Evolutionary conservation across 2,797 vertebrate genomes (phyloP), one percentile per base, ranked within the genome.

Genomic region (Acrocephalus scirpaceus): DNA sequence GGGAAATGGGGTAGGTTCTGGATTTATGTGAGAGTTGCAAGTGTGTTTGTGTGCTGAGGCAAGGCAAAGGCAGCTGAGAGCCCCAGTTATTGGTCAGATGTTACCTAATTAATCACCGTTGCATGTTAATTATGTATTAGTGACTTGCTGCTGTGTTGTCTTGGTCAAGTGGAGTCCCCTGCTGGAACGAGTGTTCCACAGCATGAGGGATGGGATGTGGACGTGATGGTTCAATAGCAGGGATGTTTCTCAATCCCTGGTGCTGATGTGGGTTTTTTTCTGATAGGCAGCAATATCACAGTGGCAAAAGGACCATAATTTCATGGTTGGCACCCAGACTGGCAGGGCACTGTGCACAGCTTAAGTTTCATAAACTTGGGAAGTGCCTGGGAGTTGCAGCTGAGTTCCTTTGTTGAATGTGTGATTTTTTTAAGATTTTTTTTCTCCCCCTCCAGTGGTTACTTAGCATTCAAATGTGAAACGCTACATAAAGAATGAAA

Each of bases 101-200:
- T 64, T 92, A 27, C 67, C 56, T 82, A 64, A 95, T 93, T 86
- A 95, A 79, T 95, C 64, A 67, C 77, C 53, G 4, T 10, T 90
- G 67, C 61, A 22, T 42, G 72, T 51, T 92, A 80, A 92, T 95
- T 61, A 65, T 36, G 13, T 65, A 50, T 80, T 76, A 64, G 75
- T 26, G 45, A 64, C 66, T 72, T 78, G 58, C 86, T 91, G 61
- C 84, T 91, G 72, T 45, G 82, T 77, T 92, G 78, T 22, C 6
- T 44, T 95, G 92, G 95, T 94, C 87, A 86, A 78, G 87, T 90
- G 85, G 95, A 76, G 95, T 86, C 90, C 91, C 79, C 93, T 91
- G 76, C 95, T 93, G 92, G 93, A 95, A 54, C 0, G 14, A 70
- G 32, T 9, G 34, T 91, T 93, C 75, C 64, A 70, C 73, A 92